Base-by-base conservation (phyloP, 2,797 vertebrate species). In the Melanotaenia trifasciata region DNA sequence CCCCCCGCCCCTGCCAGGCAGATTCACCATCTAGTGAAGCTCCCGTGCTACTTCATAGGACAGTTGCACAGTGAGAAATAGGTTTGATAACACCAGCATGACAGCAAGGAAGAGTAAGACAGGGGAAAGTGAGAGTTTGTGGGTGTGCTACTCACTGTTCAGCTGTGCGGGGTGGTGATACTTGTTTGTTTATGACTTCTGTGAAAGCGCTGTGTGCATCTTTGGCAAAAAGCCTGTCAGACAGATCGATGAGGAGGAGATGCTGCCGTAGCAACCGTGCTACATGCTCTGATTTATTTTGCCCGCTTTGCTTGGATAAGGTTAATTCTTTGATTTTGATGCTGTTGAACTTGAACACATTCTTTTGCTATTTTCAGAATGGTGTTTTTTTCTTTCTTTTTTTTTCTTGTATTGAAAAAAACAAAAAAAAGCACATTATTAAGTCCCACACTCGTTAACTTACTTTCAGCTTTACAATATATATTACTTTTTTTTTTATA, bases 231-330 rank as follows among this genome's bases (percentile, higher is more conserved):
- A 78, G 74, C 80, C 83, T 70, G 61, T 66, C 76, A 76, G 75
- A 83, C 76, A 18, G 86, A 88, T 90, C 82, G 40, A 84, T 90
- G 84, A 86, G 67, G 85, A 89, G 71, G 26, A 85, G 77, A 51
- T 83, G 78, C 64, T 83, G 83, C 78, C 63, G 82, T 77, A 47
- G 76, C 81, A 81, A 83, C 79, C 74, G 38, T 7, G 58, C 77
- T 79, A 80, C 81, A 73, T 79, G 69, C 70, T 45, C 59, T 47
- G 56, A 80, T 90, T 86, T 84, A 79, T 86, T 89, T 86, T 79
- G 28, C 64, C 70, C 28, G 53, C 61, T 78, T 72, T 71, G 70
- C 61, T 22, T 62, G 64, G 74, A 64, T 83, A 80, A 86, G 76
- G 74, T 81, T 79, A 72, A 76, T 62, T 59, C 74, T 75, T 68